Percentiles rank a stretch among this genome's conserved stretches.
These are phyloP conservation scores for Cryptomyrus ogoouensis DNA, from an alignment of 2,113 vertebrate genomes.

Conservation along the genomic window DNA sequence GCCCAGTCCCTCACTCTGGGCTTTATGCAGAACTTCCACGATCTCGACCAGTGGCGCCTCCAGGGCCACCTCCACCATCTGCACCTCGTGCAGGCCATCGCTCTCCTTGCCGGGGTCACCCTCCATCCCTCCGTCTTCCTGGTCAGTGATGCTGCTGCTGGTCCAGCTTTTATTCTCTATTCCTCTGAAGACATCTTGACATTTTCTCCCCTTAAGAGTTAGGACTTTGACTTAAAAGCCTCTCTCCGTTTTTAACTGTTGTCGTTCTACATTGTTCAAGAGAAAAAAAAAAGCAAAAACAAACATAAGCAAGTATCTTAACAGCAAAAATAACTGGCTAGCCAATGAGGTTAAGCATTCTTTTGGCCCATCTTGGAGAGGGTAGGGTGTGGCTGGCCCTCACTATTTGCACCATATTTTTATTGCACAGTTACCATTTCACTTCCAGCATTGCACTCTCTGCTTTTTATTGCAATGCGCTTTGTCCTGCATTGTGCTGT, in stretches of 20 bases:
- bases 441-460: background rate
- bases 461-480: background rate
- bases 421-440: background rate
- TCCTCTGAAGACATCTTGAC: background rate
- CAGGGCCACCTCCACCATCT: slow-evolving; percentile 16
- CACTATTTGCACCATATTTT: background rate
- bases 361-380: background rate
- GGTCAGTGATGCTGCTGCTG: background rate
- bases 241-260: background rate
- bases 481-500: background rate
- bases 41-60: slow-evolving; percentile 14
- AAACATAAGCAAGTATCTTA: background rate
- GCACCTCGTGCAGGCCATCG: background rate
- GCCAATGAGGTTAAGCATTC: background rate
- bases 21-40: slow-evolving; percentile 13
- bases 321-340: background rate
- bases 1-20: background rate
- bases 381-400: background rate
- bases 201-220: slow-evolving; percentile 5
- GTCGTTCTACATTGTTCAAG: background rate
- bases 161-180: background rate
- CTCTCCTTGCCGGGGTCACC: background rate
- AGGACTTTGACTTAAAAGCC: background rate
- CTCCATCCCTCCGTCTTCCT: slow-evolving; percentile 10
- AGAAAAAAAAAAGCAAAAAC: background rate